phyloP scores from a whole-genome alignment of 2,797 vertebrate genomes.

The Muscicapa comitata region DNA sequence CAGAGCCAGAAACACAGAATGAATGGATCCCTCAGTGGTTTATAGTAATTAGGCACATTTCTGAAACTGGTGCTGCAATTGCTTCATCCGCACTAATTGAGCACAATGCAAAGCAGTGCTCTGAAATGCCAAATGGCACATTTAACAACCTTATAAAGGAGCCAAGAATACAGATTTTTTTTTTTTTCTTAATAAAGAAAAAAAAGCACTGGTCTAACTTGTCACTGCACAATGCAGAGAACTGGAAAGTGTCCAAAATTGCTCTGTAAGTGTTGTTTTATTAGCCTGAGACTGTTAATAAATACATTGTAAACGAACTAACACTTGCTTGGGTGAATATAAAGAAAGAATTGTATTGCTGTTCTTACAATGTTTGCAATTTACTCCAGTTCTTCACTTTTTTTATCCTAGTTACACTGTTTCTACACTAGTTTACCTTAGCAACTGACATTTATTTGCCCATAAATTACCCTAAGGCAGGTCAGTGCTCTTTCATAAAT shows the following conservation, averaged over 20 bases:
- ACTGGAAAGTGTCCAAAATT: slow-evolving; percentile 51
- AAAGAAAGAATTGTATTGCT: slow-evolving; percentile 40
- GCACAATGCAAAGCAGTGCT: slow-evolving; percentile 58
- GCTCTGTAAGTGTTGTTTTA: slow-evolving; percentile 60
- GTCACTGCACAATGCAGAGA: slow-evolving; percentile 32
- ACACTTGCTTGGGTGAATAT: slow-evolving; percentile 24
- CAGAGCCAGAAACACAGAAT: slow-evolving; percentile 47
- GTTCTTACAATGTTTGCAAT: slow-evolving; percentile 46
- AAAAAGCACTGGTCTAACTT: slow-evolving; percentile 39
- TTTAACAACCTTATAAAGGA: slow-evolving; percentile 71
- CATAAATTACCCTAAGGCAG: slow-evolving; percentile 68
- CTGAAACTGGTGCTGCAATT: slow-evolving; percentile 27
- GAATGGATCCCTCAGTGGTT: slow-evolving; percentile 63
- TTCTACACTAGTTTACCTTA: slow-evolving; percentile 51
- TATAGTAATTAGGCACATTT: slow-evolving; percentile 60
- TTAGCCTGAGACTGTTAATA: slow-evolving; percentile 60
- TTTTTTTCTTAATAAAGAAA: slow-evolving; percentile 30
- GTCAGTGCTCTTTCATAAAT: slow-evolving; percentile 61
- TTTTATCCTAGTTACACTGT: slow-evolving; percentile 42
- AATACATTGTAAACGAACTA: slow-evolving; percentile 62
- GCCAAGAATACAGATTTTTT: slow-evolving; percentile 24
- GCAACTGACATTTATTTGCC: slow-evolving; percentile 66
- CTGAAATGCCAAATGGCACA: slow-evolving; percentile 51
- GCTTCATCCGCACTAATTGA: slow-evolving; percentile 57
- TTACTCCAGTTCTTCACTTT: slow-evolving; percentile 42